A percentile compares a stretch with the other conserved stretches of the same genome.
These are phyloP conservation scores for Thalassoma bifasciatum DNA, from an alignment of 2,113 vertebrate genomes.

Conservation along the genomic window DNA sequence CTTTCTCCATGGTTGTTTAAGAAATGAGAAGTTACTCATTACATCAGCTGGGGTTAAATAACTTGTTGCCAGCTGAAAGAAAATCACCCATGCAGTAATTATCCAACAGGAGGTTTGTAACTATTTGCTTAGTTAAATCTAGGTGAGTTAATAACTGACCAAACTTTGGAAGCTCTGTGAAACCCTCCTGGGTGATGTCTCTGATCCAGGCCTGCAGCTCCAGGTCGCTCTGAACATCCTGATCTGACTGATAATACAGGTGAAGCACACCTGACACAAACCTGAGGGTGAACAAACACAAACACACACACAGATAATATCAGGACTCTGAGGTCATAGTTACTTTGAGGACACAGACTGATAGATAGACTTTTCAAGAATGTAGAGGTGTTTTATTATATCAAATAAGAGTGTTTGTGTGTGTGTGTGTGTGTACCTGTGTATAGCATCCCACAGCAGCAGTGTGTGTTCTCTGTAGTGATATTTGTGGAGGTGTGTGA, in stretches of 20 bases:
- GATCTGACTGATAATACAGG: slow-evolving; percentile 72
- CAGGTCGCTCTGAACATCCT: slow-evolving; percentile 59
- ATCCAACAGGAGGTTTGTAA: too few relatives aligned
- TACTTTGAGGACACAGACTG: too few relatives aligned
- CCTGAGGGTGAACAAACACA: background rate
- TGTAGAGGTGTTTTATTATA: too few relatives aligned
- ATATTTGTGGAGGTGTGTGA: slow-evolving; percentile 66
- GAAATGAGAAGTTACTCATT: too few relatives aligned
- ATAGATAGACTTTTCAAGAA: too few relatives aligned
- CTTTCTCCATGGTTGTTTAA: too few relatives aligned
- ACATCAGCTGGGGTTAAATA: too few relatives aligned
- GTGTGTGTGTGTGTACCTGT: slow-evolving; percentile 61
- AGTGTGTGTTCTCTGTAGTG: slow-evolving; percentile 78
- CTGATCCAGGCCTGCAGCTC: slow-evolving; percentile 83
- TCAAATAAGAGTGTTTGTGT: too few relatives aligned
- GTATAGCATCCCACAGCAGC: slow-evolving; percentile 77
- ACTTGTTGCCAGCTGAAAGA: too few relatives aligned
- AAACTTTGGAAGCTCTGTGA: slow-evolving; percentile 74
- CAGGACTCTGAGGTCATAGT: too few relatives aligned
- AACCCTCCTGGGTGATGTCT: slow-evolving; percentile 75
- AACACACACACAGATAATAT: background rate
- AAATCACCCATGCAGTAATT: too few relatives aligned
- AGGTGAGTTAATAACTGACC: slow-evolving; percentile 54
- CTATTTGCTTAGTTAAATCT: too few relatives aligned
- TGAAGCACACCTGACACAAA: slow-evolving; percentile 67